Evolutionary conservation across 2,113 vertebrate genomes (phyloP), one percentile per base, ranked within the genome.

Genomic region (Rynchops niger): DNA sequence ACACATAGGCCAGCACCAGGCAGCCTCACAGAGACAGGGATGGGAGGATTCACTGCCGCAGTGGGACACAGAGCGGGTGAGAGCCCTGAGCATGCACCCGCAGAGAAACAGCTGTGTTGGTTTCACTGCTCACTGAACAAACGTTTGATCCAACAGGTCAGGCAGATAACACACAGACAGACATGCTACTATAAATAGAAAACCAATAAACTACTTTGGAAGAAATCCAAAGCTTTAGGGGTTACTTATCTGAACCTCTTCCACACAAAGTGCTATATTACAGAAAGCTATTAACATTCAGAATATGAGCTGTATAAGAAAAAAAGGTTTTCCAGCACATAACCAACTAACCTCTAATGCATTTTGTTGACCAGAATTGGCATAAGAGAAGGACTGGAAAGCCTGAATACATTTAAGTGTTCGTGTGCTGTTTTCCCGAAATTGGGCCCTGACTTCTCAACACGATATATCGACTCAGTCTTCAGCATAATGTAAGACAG

Each of bases 141-240:
- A 65, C 0, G 1, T 70, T 90, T 74, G 40, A 66, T 70, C 30
- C 66, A 80, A 53, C 20, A 65, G 50, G 29, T 62, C 71, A 55
- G 53, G 29, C 36, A 27, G 53, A 8, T 2, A 73, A 70, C 50
- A 50, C 53, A 19, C 0, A 3, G 34, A 66, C 26, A 72, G 52
- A 30, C 45, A 50, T 0, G 1, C 4, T 36, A 36, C 59, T 88
- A 92, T 67, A 86, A 92, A 95, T 27, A 88, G 58, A 86, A 96
- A 77, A 63, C 19, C 50, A 92, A 86, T 88, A 88, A 93, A 82
- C 47, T 69, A 23, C 74, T 59, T 38, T 50, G 56, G 80, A 93
- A 95, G 32, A 88, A 73, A 92, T 63, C 63, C 90, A 95, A 43
- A 49, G 27, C 69, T 88, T 83, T 81, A 55, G 9, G 9, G 15